A percentile compares a stretch with the other conserved stretches of the same genome.
These are phyloP conservation scores for Hemicordylus capensis DNA, from an alignment of 2,113 vertebrate species.

Conservation along the genomic window DNA sequence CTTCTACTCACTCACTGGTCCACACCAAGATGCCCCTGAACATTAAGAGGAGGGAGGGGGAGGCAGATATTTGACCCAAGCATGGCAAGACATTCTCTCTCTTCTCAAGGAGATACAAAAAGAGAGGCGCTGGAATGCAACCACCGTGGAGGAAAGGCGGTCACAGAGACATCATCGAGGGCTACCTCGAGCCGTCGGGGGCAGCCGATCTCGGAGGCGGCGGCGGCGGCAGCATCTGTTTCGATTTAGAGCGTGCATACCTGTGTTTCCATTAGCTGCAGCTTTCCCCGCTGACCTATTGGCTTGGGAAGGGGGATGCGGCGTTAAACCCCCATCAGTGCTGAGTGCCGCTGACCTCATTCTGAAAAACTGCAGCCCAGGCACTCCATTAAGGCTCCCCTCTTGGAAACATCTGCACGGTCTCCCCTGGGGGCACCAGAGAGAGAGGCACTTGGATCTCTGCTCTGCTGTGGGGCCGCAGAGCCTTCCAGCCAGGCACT, in stretches of 20 bases:
- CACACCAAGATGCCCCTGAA: too few relatives aligned
- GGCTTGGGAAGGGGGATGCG: not conserved
- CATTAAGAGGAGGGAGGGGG: too few relatives aligned
- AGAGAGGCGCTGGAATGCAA: not conserved
- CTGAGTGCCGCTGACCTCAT: conserved; percentile 52
- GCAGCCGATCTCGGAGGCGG: not conserved
- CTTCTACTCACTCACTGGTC: too few relatives aligned
- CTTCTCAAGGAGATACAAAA: too few relatives aligned
- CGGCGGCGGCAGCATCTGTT: not conserved
- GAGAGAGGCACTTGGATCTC: conserved; percentile 38
- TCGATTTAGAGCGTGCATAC: conserved; percentile 47
- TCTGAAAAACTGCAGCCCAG: conserved; percentile 30
- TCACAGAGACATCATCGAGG: not conserved
- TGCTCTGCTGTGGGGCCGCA: fast-evolving
- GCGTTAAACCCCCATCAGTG: conserved; percentile 56
- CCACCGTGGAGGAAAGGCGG: not conserved
- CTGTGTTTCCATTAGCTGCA: conserved; percentile 31
- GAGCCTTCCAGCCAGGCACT: fast-evolving
- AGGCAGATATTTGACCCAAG: not conserved
- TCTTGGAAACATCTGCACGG: conserved; percentile 52
- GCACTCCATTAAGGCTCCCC: conserved; percentile 53
- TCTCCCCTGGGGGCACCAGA: not conserved
- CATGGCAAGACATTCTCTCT: too few relatives aligned
- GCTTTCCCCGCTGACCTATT: conserved; percentile 46
- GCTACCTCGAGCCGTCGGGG: not conserved